Conservation (phyloP, 37 sponge, comb jelly and placozoan genomes). For the Lycopodina hypogea region DNA sequence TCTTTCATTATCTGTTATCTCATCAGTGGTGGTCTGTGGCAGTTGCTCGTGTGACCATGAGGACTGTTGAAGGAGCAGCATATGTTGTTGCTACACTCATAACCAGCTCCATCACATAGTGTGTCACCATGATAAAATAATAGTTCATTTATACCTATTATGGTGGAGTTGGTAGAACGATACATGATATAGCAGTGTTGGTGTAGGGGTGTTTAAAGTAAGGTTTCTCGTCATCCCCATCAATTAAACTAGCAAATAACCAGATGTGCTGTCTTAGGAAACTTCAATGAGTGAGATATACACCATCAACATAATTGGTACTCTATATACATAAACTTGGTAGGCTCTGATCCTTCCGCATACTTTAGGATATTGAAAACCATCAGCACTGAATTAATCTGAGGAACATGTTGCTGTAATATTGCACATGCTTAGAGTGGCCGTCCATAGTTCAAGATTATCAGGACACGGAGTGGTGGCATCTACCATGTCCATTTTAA, state of each 20-base stretch:
- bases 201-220: too few species aligned
- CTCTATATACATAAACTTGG: background rate
- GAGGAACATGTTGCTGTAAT: constrained; percentile 19
- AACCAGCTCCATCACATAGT: constrained; percentile 5
- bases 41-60: constrained; percentile 47
- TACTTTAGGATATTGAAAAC: background rate
- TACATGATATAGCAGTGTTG: too few species aligned
- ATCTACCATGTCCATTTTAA: constrained; percentile 17
- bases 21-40: constrained; percentile 8
- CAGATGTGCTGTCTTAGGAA: background rate
- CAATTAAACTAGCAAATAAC: too few species aligned
- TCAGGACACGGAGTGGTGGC: constrained; percentile 1
- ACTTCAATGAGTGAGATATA: constrained; percentile 1
- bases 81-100: background rate
- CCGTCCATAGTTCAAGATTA: background rate
- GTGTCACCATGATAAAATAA: too few species aligned
- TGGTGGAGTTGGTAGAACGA: too few species aligned
- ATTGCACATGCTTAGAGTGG: background rate
- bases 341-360: background rate
- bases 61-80: constrained; percentile 10
- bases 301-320: constrained; percentile 9
- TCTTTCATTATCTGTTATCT: constrained; percentile 5
- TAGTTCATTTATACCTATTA: too few species aligned
- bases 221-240: too few species aligned
- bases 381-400: constrained; percentile 8